A percentile compares a stretch with the other conserved stretches of the same genome.
Evolutionary conservation across 2,888 invertebrate species (phyloP).

Genomic region (Mimachlamys varia): DNA sequence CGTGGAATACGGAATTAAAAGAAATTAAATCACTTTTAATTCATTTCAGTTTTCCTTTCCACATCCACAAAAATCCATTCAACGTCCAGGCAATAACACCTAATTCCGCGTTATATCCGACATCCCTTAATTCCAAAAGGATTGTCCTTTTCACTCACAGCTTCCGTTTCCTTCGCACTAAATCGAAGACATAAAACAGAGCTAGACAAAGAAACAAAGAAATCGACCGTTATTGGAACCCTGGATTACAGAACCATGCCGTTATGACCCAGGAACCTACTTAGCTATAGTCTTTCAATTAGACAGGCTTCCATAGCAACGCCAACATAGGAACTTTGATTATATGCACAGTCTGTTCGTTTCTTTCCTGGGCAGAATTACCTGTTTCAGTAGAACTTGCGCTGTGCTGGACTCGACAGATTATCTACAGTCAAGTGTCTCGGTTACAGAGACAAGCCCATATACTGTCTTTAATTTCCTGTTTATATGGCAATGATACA

Average conservation of each 20-base stretch:
- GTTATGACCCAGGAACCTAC: not conserved
- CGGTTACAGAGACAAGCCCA: not conserved
- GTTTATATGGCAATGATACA: not conserved
- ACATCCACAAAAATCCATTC: not conserved
- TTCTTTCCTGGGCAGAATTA: not conserved
- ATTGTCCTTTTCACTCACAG: not conserved
- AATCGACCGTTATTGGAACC: not conserved
- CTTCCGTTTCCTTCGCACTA: not conserved
- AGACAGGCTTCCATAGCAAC: not conserved
- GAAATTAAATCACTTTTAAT: not conserved
- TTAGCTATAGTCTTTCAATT: not conserved
- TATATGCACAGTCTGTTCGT: not conserved
- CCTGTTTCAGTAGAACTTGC: not conserved
- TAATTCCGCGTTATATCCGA: not conserved
- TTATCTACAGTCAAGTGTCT: not conserved
- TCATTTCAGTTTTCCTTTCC: not conserved
- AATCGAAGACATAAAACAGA: not conserved
- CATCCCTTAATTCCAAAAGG: not conserved
- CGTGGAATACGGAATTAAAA: not conserved
- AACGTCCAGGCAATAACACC: not conserved
- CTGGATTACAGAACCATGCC: not conserved
- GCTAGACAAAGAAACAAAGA: not conserved
- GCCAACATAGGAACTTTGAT: not conserved
- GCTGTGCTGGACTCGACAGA: not conserved
- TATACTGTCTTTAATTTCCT: conserved; percentile 7